Evolutionary conservation across 2,888 invertebrate species (phyloP).

Genomic region (Thera obeliscata): DNA sequence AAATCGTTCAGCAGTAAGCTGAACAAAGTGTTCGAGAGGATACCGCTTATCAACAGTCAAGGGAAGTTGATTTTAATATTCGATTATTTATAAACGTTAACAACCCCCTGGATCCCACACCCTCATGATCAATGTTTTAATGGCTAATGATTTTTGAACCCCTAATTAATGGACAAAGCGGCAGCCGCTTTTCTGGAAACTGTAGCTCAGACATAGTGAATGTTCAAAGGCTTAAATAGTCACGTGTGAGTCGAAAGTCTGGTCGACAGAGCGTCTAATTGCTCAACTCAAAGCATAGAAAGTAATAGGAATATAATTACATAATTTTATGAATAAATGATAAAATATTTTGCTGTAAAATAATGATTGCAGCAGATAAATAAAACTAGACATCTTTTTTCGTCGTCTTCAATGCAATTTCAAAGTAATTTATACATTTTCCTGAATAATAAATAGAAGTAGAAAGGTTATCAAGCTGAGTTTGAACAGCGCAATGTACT

Average conservation of each 20-base stretch:
- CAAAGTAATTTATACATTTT: no score
- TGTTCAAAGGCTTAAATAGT: conserved; percentile 30
- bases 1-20: no score
- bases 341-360: neutral
- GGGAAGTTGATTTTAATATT: no score
- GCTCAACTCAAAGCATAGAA: conserved; percentile 17
- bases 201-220: conserved; percentile 19
- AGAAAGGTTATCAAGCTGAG: neutral
- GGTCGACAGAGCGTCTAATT: conserved; percentile 26
- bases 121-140: no score
- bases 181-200: neutral
- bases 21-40: no score
- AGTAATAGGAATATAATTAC: conserved; percentile 20
- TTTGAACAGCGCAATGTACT: conserved; percentile 42
- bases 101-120: no score
- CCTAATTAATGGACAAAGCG: no score
- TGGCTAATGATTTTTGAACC: no score
- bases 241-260: conserved; percentile 33
- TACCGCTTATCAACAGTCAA: no score
- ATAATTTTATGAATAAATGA: neutral
- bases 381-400: neutral
- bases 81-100: no score
- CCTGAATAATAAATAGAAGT: conserved; percentile 11
- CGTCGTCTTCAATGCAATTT: no score
- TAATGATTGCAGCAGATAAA: neutral